Conservation (phyloP, 1,140 invertebrate genomes). For the Maconellicoccus hirsutus region DNA sequence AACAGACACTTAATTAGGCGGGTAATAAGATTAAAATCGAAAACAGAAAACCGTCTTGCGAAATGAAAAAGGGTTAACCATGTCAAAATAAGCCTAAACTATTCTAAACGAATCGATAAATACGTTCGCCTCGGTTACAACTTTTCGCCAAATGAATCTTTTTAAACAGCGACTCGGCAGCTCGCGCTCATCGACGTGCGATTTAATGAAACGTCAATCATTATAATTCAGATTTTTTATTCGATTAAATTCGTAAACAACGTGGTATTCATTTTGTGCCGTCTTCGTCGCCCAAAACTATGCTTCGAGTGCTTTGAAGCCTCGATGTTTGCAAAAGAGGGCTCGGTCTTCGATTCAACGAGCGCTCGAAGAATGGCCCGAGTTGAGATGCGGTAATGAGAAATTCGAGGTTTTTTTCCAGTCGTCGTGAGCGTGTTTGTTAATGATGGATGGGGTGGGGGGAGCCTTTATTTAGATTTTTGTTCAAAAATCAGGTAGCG, state of each 20-base stretch:
- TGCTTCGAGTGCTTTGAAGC: no score
- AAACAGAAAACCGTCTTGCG: background rate
- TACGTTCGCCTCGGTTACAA: background rate
- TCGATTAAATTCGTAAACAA: background rate
- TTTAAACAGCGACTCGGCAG: background rate
- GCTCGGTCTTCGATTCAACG: no score
- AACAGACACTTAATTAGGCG: constrained; percentile 7
- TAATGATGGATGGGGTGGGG: no score
- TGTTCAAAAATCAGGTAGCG: no score
- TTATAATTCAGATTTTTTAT: background rate
- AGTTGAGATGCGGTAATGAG: no score
- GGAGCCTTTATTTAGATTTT: no score
- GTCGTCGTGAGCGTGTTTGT: no score
- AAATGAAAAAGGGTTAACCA: constrained; percentile 5
- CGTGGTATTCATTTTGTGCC: background rate
- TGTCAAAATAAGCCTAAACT: constrained; percentile 9
- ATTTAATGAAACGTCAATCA: constrained; percentile 5
- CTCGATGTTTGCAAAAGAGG: no score
- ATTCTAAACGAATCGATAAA: background rate
- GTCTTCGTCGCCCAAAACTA: no score
- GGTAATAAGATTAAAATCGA: constrained; percentile 9
- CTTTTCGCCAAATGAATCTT: background rate
- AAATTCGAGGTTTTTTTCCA: no score
- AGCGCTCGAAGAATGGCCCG: no score
- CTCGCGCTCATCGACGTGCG: background rate